Percentiles rank a stretch among this genome's conserved stretches.
phyloP scores from a whole-genome alignment of 1,140 invertebrate genomes.

The Bacillus rossius region DNA sequence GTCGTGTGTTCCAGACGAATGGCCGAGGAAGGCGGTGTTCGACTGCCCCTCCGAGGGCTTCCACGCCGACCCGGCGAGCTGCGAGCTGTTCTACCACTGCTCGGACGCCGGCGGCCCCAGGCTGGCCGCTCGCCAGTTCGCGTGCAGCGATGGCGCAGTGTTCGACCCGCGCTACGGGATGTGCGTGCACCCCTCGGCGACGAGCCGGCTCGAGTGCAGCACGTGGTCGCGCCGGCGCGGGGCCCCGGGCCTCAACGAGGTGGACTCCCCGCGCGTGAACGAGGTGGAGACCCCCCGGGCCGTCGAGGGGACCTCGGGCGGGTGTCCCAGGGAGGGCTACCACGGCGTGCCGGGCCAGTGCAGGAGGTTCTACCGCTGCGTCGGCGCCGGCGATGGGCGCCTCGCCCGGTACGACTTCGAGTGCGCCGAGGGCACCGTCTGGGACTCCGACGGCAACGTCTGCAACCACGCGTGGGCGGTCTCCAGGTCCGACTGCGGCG shows the following conservation, averaged over 20 bases:
- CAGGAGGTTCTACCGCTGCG: conserved; percentile 72
- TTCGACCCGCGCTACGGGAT: conserved; percentile 58
- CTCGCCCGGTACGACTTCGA: conserved; percentile 48
- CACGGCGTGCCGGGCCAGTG: conserved; percentile 39
- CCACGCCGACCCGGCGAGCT: conserved; percentile 49
- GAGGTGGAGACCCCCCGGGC: neutral
- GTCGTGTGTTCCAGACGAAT: too few species aligned
- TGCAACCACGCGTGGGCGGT: conserved; percentile 46
- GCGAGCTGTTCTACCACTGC: conserved; percentile 52
- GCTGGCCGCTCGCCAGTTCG: conserved; percentile 51
- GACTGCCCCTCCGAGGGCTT: conserved; percentile 52
- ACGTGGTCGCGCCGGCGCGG: conserved; percentile 1
- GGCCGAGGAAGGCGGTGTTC: conserved; percentile 23
- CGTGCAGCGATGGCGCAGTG: conserved; percentile 63
- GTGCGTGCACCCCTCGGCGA: conserved; percentile 61
- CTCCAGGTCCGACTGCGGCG: conserved; percentile 11
- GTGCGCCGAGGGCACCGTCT: conserved; percentile 43
- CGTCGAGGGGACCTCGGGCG: neutral
- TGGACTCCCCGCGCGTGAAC: neutral
- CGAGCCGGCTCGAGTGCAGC: conserved; percentile 50
- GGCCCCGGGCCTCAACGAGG: neutral
- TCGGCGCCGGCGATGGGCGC: conserved; percentile 48
- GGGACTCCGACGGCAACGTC: conserved; percentile 41
- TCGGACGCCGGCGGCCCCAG: conserved; percentile 42
- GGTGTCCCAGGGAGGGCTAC: neutral